Conservation (phyloP, 2,888 invertebrate genomes). For the Spilosoma lubricipeda region DNA sequence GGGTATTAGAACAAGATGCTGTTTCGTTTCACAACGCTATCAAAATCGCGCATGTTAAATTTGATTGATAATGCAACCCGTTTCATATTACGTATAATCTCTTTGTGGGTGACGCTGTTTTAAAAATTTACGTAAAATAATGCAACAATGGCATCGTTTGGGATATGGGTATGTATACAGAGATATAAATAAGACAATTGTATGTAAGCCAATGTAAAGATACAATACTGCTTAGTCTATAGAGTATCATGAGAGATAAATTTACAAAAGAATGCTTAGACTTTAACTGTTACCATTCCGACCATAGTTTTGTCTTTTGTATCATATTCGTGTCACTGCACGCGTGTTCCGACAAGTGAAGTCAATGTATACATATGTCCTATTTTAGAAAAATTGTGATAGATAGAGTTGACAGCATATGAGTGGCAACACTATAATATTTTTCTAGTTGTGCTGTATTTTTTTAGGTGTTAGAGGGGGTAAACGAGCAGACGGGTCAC, state of each 20-base stretch:
- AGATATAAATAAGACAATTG: slow-evolving; percentile 12
- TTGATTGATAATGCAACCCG: not conserved
- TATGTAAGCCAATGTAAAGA: slow-evolving; percentile 14
- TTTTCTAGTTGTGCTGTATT: not conserved
- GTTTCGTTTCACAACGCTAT: not conserved
- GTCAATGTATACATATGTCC: not conserved
- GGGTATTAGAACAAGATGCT: not conserved
- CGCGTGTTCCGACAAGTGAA: not conserved
- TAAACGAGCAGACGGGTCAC: no score
- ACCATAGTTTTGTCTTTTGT: not conserved
- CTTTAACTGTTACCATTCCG: not conserved
- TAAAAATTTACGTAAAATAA: slow-evolving; percentile 5
- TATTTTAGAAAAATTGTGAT: not conserved
- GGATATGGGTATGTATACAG: not conserved
- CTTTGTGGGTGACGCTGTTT: not conserved
- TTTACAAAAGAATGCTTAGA: not conserved
- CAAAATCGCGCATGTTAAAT: not conserved
- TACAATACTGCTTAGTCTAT: not conserved
- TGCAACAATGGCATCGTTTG: not conserved
- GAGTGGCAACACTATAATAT: not conserved
- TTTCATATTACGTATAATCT: slow-evolving; percentile 4
- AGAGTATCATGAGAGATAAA: not conserved
- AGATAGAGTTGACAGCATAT: not conserved
- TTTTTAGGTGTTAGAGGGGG: no score
- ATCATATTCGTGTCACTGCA: not conserved